Percentiles rank a stretch among this genome's conserved stretches.
These are phyloP conservation scores for Apistogramma diplotaenia DNA, from an alignment of 2,113 vertebrate genomes.

Conservation along the genomic window DNA sequence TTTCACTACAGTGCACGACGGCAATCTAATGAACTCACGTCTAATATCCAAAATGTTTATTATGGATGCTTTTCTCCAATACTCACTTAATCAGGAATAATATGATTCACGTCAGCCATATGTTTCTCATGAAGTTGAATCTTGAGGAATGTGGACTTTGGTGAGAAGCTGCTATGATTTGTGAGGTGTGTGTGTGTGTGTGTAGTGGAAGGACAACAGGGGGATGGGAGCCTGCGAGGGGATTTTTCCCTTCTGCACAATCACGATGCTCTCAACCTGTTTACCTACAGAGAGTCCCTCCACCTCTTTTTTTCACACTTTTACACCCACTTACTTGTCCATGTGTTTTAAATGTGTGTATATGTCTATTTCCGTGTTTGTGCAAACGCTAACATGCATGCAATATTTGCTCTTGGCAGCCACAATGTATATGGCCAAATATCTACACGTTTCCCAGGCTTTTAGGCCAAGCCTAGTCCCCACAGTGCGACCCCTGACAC, in stretches of 20 bases:
- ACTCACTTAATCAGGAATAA: slow-evolving; percentile 73
- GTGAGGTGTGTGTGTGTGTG: slow-evolving; percentile 72
- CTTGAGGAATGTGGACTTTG: slow-evolving; percentile 75
- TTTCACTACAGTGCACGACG: neutral
- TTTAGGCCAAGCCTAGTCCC: slow-evolving; percentile 75
- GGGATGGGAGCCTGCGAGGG: slow-evolving; percentile 50
- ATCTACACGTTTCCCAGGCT: slow-evolving; percentile 73
- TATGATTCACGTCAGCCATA: slow-evolving; percentile 72
- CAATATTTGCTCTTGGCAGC: slow-evolving; percentile 61
- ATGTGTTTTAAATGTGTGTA: slow-evolving; percentile 55
- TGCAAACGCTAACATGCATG: slow-evolving; percentile 41
- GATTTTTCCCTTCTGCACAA: slow-evolving; percentile 48
- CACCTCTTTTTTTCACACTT: slow-evolving; percentile 30
- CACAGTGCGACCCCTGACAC: slow-evolving; percentile 74
- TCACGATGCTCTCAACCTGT: slow-evolving; percentile 55
- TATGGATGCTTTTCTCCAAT: slow-evolving; percentile 58
- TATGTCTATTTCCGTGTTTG: slow-evolving; percentile 47
- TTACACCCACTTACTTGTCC: slow-evolving; percentile 45
- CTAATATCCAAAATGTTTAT: slow-evolving; percentile 58
- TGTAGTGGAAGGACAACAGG: slow-evolving; percentile 65
- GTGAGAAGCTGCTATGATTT: slow-evolving; percentile 76
- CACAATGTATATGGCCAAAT: slow-evolving; percentile 60
- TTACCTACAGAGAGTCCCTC: slow-evolving; percentile 52
- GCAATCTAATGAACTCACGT: slow-evolving; percentile 39
- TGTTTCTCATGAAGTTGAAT: slow-evolving; percentile 78